Conservation (phyloP, 1,140 invertebrate species). For the Drosophila pruinosa region DNA sequence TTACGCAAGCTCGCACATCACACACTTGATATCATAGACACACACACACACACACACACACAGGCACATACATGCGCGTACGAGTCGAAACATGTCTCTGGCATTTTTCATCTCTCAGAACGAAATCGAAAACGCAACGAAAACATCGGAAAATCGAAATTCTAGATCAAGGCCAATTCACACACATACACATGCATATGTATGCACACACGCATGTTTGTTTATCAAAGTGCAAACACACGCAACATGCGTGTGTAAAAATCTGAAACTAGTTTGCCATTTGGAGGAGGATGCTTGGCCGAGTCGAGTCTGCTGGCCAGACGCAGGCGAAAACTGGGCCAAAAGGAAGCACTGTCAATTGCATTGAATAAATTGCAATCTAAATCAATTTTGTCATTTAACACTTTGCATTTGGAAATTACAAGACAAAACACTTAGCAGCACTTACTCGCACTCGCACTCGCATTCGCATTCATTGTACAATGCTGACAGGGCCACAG, state of each 20-base stretch:
- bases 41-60: background rate
- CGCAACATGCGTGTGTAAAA: slow-evolving; percentile 59
- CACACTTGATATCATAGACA: background rate
- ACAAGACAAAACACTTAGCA: slow-evolving; percentile 78
- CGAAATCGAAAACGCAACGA: slow-evolving; percentile 53
- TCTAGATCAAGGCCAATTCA: slow-evolving; percentile 72
- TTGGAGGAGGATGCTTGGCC: slow-evolving; percentile 41
- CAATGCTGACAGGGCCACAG: slow-evolving; percentile 38
- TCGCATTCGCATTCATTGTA: too few relatives aligned
- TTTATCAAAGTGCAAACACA: slow-evolving; percentile 24
- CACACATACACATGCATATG: slow-evolving; percentile 2
- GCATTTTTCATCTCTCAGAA: slow-evolving; percentile 31
- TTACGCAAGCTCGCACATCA: slow-evolving; percentile 61
- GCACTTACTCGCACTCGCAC: slow-evolving; percentile 44
- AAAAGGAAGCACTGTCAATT: slow-evolving; percentile 67
- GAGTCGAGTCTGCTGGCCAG: slow-evolving; percentile 5
- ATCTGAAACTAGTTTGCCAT: slow-evolving; percentile 56
- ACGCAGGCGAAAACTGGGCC: slow-evolving; percentile 32
- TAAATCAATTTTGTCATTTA: slow-evolving; percentile 71
- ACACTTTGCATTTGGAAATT: slow-evolving; percentile 73
- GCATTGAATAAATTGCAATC: slow-evolving; percentile 66
- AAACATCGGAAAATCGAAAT: slow-evolving; percentile 70
- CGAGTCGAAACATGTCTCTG: slow-evolving; percentile 19
- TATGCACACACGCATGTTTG: background rate
- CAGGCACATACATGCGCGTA: background rate